Evolutionary conservation across 2,888 invertebrate species (phyloP), one percentile per base, ranked within the genome.

Genomic region (Nycteola revayana): DNA sequence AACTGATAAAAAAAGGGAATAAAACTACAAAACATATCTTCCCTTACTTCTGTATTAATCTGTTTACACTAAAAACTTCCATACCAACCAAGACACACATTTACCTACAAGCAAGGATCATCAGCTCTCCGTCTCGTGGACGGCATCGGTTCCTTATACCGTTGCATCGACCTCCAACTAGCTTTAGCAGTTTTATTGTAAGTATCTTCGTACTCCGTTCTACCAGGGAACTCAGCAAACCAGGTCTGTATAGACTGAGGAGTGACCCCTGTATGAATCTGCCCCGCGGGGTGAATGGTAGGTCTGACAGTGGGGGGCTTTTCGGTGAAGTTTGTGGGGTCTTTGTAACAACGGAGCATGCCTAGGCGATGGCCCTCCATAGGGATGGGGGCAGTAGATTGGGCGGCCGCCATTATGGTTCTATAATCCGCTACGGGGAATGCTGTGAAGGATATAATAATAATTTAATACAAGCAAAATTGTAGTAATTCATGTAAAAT

Each of bases 151-250:
- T 93, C 91, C 25, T 88, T 85, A 54, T 82, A 93, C 45, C 92
- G 89, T 59, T 93, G 92, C 64, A 91, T 90, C 27, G 90, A 90
- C 29, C 90, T 87, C 68, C 91, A 89, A 40, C 91, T 90, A 1
- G 90, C 88, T 32, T 90, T 73, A 0, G 91, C 93, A n/a, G 90
- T 66, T 20, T 91, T 90, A 47, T 91, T 91, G 35, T 91, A 89
- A 0, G 89, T 90, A 44, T 92, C 92, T 80, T 80, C 81, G 48
- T 93, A 93, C 56, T 93, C 93, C 0, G 91, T 89, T 21, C 90
- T 76, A 0, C 92, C 92, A 0, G 91, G 91, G 53, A 74, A 89
- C n/a, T 84, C 88, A 0, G 82, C 70, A 47, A 88, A 90, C 89
- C 90, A 93, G 9, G 83, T 77, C 31, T 87, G 80, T 7, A 91